These are phyloP conservation scores for Phalacrocorax carbo DNA, from an alignment of 2,113 vertebrate species.

Conservation along the genomic window DNA sequence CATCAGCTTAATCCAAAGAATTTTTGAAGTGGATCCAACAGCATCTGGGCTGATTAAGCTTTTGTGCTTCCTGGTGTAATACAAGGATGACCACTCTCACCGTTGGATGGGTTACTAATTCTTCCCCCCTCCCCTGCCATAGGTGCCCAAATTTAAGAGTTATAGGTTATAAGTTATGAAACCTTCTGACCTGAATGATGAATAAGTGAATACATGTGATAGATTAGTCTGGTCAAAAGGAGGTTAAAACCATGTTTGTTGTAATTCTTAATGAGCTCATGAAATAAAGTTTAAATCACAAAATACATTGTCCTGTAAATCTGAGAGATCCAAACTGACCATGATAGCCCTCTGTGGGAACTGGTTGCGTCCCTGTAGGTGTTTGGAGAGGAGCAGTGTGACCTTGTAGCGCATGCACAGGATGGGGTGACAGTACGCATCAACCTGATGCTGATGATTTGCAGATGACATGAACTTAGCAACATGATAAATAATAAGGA, in stretches of 20 bases:
- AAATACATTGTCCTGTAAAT: not conserved
- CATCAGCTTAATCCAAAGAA: not conserved
- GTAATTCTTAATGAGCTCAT: not conserved
- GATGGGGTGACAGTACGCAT: not conserved
- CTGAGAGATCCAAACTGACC: not conserved
- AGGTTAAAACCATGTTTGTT: not conserved
- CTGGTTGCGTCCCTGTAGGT: not conserved
- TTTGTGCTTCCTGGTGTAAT: not conserved
- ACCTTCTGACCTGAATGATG: not conserved
- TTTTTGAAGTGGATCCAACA: not conserved
- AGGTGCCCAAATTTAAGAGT: not conserved
- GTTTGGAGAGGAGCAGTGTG: not conserved
- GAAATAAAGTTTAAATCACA: not conserved
- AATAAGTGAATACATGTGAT: not conserved
- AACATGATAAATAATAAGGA: not conserved
- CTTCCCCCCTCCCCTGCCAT: accelerated
- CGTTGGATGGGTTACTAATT: not conserved
- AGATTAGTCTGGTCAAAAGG: not conserved
- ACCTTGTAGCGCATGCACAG: not conserved
- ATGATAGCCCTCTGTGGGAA: not conserved
- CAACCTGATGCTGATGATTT: not conserved
- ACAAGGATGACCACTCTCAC: not conserved
- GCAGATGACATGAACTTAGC: not conserved
- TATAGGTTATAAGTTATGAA: not conserved
- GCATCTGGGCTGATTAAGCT: not conserved